Percentiles rank a stretch among this genome's conserved stretches.
phyloP scores from a whole-genome alignment of 2,888 invertebrate species.

The Heliconius hortense region DNA sequence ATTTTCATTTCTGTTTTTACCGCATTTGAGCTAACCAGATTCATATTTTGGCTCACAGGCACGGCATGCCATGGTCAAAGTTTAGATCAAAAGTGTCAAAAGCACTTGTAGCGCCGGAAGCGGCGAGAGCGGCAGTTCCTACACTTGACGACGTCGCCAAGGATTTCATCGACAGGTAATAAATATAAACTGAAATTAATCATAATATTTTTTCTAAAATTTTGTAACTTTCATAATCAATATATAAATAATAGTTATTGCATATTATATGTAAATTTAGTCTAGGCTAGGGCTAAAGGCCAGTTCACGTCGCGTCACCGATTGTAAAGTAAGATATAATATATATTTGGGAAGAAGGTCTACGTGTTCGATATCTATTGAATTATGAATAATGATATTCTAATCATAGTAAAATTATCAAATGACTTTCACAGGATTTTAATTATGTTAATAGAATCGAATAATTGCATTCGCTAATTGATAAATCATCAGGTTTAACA shows the following conservation, averaged over 20 bases:
- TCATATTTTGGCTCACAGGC: conserved; percentile 75
- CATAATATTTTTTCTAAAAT: not conserved
- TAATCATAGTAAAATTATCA: not conserved
- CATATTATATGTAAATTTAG: not conserved
- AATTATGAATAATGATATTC: conserved; percentile 1
- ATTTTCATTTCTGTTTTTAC: not conserved
- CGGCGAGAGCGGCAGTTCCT: conserved; percentile 88
- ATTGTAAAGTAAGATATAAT: not conserved
- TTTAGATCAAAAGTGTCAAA: conserved; percentile 93
- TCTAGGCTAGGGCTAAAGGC: not conserved
- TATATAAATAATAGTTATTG: not conserved
- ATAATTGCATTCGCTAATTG: conserved; percentile 9
- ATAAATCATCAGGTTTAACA: conserved; percentile 3
- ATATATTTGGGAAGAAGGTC: not conserved
- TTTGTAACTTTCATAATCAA: not conserved
- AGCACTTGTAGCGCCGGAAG: conserved; percentile 89
- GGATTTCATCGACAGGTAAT: conserved; percentile 87
- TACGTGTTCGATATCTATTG: not conserved
- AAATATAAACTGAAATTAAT: conserved; percentile 38
- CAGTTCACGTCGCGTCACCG: not conserved
- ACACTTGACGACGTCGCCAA: conserved; percentile 88
- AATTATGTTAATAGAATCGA: conserved; percentile 14
- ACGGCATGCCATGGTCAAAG: conserved; percentile 93
- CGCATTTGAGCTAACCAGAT: not conserved
- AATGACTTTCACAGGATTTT: conserved; percentile 19